Evolutionary conservation across 2,113 vertebrate genomes (phyloP).

Genomic region (Catharus minimus): DNA sequence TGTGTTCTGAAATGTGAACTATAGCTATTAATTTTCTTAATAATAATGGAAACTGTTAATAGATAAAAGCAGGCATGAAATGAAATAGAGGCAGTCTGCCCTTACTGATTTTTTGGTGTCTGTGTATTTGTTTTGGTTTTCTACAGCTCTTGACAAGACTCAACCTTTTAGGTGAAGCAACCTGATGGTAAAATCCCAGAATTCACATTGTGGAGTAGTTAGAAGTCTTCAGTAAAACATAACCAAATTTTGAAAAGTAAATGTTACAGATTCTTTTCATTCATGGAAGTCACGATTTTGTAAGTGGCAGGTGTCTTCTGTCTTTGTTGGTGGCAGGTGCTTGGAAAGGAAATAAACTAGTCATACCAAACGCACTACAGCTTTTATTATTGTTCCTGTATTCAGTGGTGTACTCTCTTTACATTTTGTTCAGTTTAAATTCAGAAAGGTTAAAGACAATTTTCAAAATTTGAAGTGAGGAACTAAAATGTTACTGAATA

Average conservation of each 20-base stretch:
- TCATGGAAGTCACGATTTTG: neutral
- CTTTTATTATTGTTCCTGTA: neutral
- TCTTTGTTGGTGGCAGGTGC: neutral
- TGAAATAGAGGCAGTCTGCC: neutral
- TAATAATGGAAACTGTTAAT: neutral
- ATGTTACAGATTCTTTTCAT: neutral
- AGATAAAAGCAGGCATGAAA: neutral
- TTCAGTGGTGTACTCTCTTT: neutral
- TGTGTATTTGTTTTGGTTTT: too few relatives aligned
- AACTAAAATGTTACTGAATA: neutral
- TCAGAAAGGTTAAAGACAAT: neutral
- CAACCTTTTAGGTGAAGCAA: neutral
- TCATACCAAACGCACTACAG: neutral
- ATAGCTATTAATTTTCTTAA: neutral
- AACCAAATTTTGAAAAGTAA: neutral
- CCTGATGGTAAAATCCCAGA: neutral
- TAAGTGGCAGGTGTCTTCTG: neutral
- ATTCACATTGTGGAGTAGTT: neutral
- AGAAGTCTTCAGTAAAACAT: neutral
- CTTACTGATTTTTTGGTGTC: neutral
- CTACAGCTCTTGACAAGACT: neutral
- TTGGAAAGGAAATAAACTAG: neutral
- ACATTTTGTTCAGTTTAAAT: accelerated
- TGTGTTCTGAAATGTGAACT: neutral
- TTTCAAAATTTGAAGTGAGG: neutral